phyloP scores from a whole-genome alignment of 2,888 invertebrate genomes.

The Neuroscelio doddi region DNA sequence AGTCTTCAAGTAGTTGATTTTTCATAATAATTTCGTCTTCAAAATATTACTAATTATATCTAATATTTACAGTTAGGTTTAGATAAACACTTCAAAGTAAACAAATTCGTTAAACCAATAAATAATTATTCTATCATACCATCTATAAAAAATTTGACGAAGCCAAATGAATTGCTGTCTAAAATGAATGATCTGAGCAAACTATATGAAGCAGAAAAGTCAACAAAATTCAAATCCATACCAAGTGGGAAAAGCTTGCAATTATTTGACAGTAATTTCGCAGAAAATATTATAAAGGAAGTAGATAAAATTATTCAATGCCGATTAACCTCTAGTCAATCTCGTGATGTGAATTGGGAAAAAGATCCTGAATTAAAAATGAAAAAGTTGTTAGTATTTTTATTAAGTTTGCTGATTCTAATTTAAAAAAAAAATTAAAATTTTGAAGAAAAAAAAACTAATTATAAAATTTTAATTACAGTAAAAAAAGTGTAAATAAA shows the following conservation, averaged over 20 bases:
- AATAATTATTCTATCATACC: slow-evolving; percentile 9
- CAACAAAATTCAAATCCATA: slow-evolving; percentile 12
- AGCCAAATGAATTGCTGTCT: slow-evolving; percentile 48
- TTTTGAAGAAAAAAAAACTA: background rate
- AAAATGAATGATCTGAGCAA: slow-evolving; percentile 54
- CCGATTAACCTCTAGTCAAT: too few species aligned
- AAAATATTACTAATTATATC: too few species aligned
- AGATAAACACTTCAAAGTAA: slow-evolving; percentile 54
- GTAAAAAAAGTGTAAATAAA: slow-evolving; percentile 24
- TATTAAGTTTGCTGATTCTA: slow-evolving; percentile 3
- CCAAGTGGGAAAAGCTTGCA: slow-evolving; percentile 36
- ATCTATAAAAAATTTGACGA: slow-evolving; percentile 50
- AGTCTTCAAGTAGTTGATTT: too few species aligned
- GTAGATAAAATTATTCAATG: slow-evolving; percentile 35
- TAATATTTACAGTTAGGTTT: slow-evolving; percentile 55
- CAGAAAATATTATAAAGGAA: slow-evolving; percentile 49
- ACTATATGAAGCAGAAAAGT: slow-evolving; percentile 48
- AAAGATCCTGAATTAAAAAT: slow-evolving; percentile 19
- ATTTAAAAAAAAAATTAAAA: too few species aligned
- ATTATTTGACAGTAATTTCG: slow-evolving; percentile 52
- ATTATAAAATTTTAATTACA: slow-evolving; percentile 3
- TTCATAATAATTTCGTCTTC: too few species aligned
- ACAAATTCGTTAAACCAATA: slow-evolving; percentile 48
- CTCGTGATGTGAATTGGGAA: slow-evolving; percentile 10
- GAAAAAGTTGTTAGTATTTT: slow-evolving; percentile 21